phyloP scores from a whole-genome alignment of 2,888 invertebrate genomes.

The Nomada goodeniana region DNA sequence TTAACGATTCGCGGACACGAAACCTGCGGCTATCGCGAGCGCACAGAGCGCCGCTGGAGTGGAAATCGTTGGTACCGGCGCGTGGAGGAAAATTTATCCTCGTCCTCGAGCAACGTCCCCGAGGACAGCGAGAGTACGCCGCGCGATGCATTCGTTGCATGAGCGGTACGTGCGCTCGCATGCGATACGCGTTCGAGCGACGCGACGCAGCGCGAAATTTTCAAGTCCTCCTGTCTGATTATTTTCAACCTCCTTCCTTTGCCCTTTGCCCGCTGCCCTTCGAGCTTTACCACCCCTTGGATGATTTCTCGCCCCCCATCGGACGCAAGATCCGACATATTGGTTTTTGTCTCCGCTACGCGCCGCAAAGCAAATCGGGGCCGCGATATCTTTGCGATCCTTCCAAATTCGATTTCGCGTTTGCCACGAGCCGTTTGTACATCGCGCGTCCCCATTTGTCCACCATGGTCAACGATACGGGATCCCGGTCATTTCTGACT shows the following conservation, averaged over 20 bases:
- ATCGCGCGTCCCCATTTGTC: background rate
- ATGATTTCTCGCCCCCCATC: no score
- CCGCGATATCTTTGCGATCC: slow-evolving; percentile 1
- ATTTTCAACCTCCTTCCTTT: background rate
- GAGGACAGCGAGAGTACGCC: slow-evolving; percentile 61
- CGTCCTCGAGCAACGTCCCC: slow-evolving; percentile 69
- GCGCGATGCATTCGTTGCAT: slow-evolving; percentile 32
- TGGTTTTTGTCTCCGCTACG: no score
- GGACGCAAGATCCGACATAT: no score
- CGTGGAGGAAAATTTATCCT: slow-evolving; percentile 66
- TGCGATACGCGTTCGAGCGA: slow-evolving; percentile 35
- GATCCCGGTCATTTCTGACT: no score
- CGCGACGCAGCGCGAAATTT: slow-evolving; percentile 31
- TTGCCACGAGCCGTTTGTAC: slow-evolving; percentile 4
- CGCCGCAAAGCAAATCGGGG: no score
- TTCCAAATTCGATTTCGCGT: slow-evolving; percentile 30
- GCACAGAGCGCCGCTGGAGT: slow-evolving; percentile 42
- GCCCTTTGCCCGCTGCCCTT: background rate
- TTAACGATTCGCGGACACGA: slow-evolving; percentile 48
- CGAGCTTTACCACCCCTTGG: no score
- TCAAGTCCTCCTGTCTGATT: background rate
- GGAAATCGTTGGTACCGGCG: slow-evolving; percentile 53
- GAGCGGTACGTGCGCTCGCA: slow-evolving; percentile 11
- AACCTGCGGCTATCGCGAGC: slow-evolving; percentile 30
- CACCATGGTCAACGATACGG: no score